These are phyloP conservation scores for Graptemys geographica DNA, from an alignment of 2,797 vertebrate species.

Conservation along the genomic window DNA sequence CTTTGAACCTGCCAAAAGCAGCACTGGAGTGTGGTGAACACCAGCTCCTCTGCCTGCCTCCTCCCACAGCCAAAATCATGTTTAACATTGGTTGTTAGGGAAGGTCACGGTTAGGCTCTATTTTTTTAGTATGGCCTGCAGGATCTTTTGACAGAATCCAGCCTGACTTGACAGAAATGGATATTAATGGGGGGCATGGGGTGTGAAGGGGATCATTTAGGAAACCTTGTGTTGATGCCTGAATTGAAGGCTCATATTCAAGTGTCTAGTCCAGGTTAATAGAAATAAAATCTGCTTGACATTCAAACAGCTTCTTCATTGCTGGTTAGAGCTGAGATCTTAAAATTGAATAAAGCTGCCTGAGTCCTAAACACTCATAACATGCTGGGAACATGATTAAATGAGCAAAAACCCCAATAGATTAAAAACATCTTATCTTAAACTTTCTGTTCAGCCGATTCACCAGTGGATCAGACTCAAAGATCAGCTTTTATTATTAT, in stretches of 20 bases:
- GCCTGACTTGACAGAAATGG: background rate
- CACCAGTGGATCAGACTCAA: background rate
- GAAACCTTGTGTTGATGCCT: accelerated
- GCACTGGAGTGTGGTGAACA: background rate
- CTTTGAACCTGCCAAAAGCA: accelerated
- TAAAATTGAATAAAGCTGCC: background rate
- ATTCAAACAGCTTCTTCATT: accelerated
- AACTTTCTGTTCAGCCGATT: background rate
- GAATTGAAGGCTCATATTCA: background rate
- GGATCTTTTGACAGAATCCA: background rate
- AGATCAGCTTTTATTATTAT: background rate
- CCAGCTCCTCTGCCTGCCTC: background rate
- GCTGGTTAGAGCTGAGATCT: background rate
- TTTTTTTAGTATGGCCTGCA: accelerated
- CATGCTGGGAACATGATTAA: background rate
- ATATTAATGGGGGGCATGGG: background rate
- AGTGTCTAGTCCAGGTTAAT: background rate
- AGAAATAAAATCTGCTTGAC: accelerated
- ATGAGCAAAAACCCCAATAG: background rate
- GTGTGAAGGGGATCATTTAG: background rate
- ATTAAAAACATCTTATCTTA: background rate
- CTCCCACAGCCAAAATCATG: background rate
- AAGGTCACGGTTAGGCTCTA: accelerated
- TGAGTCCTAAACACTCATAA: accelerated
- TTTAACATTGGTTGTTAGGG: accelerated